Conservation (phyloP, 2,113 vertebrate species). For the Dendrocopos noguchii region DNA sequence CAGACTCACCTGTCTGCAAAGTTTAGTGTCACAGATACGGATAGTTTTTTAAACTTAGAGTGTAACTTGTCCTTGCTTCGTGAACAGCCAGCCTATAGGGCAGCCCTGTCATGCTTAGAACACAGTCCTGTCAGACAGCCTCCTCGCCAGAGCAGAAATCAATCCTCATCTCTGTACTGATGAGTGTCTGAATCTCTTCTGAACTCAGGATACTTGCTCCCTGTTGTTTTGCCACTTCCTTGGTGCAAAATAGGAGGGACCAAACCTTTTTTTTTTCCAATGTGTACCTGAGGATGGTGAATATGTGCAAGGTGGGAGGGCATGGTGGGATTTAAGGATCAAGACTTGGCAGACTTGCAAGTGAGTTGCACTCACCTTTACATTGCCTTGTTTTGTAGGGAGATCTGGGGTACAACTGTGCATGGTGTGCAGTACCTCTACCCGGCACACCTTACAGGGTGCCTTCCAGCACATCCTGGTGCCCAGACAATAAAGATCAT, state of each 20-base stretch:
- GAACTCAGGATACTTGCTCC: not conserved
- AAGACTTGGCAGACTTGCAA: not conserved
- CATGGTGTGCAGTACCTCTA: not conserved
- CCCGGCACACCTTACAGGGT: not conserved
- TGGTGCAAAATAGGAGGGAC: not conserved
- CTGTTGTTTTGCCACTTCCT: not conserved
- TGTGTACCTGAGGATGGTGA: not conserved
- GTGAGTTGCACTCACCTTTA: not conserved
- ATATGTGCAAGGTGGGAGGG: not conserved
- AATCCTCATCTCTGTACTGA: not conserved
- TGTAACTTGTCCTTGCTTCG: not conserved
- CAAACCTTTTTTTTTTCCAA: not conserved
- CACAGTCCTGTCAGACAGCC: not conserved
- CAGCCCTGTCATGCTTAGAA: not conserved
- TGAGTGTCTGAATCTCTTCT: not conserved
- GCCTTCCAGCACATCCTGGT: not conserved
- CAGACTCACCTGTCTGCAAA: not conserved
- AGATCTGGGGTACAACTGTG: not conserved
- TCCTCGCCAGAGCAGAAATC: not conserved
- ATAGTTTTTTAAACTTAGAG: not conserved
- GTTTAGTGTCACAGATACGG: not conserved
- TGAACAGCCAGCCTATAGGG: not conserved
- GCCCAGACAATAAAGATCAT: not conserved
- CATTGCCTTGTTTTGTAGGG: not conserved
- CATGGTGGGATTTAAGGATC: not conserved